Conservation (phyloP, 2,113 vertebrate genomes). For the Ploceus nigricollis region DNA sequence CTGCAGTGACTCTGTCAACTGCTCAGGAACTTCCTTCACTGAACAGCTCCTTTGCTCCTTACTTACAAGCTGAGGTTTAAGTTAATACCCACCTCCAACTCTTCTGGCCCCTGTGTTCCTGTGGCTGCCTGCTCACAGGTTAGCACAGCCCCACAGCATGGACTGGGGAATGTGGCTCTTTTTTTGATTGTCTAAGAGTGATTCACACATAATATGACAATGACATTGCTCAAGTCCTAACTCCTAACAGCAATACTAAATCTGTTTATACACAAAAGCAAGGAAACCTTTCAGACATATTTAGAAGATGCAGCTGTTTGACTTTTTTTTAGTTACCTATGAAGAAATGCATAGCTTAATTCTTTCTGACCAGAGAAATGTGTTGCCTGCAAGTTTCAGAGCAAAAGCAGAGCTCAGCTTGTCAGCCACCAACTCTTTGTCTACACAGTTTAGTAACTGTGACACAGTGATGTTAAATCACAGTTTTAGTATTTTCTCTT, state of each 20-base stretch:
- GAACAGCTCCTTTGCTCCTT: neutral
- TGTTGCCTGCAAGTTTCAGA: neutral
- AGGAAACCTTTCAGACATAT: neutral
- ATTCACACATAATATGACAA: neutral
- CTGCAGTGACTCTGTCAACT: neutral
- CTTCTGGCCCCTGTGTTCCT: neutral
- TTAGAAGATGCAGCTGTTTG: neutral
- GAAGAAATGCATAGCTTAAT: neutral
- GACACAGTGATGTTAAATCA: neutral
- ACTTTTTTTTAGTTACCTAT: neutral
- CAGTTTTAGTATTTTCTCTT: neutral
- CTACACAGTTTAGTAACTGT: neutral
- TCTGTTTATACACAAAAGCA: neutral
- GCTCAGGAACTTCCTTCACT: neutral
- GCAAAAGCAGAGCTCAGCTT: neutral
- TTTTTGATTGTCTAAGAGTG: neutral
- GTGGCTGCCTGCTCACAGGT: neutral
- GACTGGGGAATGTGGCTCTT: neutral
- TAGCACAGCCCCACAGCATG: accelerated
- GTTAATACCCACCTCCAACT: neutral
- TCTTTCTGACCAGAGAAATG: neutral
- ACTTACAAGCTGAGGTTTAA: neutral
- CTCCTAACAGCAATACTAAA: neutral
- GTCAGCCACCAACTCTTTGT: neutral
- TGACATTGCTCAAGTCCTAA: neutral